Conservation (phyloP, 2,888 invertebrate genomes). For the Xestia ashworthii region DNA sequence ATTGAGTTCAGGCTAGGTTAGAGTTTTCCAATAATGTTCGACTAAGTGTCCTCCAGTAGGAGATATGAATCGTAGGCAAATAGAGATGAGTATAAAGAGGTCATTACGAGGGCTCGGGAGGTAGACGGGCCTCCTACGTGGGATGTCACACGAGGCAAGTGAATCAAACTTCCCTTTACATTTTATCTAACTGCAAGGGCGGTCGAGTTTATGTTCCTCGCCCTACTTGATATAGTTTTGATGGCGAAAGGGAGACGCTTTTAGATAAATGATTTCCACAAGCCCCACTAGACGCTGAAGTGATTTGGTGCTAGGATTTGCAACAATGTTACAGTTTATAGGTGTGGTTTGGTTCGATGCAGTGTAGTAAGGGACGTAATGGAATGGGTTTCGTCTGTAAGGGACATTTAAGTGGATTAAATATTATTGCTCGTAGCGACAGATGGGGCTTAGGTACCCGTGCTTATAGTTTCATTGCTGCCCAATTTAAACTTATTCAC, state of each 20-base stretch:
- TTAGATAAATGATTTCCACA: conserved; percentile 87
- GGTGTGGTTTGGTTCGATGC: conserved; percentile 79
- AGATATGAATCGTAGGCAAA: conserved; percentile 88
- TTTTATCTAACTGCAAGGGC: conserved; percentile 89
- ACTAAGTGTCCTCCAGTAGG: conserved; percentile 81
- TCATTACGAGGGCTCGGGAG: conserved; percentile 81
- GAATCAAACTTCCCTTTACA: conserved; percentile 89
- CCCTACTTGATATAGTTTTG: conserved; percentile 90
- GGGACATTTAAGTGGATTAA: conserved; percentile 84
- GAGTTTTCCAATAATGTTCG: conserved; percentile 85
- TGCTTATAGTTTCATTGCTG: conserved; percentile 58
- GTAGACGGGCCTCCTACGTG: conserved; percentile 75
- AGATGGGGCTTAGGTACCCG: conserved; percentile 67
- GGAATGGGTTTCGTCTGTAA: conserved; percentile 82
- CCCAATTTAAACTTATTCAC: conserved; percentile 51
- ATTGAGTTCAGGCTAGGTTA: conserved; percentile 73
- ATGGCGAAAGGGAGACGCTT: conserved; percentile 88
- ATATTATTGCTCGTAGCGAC: conserved; percentile 74
- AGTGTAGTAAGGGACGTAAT: conserved; percentile 82
- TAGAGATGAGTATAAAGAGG: conserved; percentile 86
- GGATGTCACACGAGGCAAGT: conserved; percentile 82
- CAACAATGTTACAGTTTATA: conserved; percentile 86
- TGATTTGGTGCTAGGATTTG: conserved; percentile 79
- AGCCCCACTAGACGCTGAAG: conserved; percentile 69
- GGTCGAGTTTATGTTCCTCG: conserved; percentile 88